Evolutionary conservation across 2,113 vertebrate species (phyloP).

Genomic region (Vulpes lagopus): DNA sequence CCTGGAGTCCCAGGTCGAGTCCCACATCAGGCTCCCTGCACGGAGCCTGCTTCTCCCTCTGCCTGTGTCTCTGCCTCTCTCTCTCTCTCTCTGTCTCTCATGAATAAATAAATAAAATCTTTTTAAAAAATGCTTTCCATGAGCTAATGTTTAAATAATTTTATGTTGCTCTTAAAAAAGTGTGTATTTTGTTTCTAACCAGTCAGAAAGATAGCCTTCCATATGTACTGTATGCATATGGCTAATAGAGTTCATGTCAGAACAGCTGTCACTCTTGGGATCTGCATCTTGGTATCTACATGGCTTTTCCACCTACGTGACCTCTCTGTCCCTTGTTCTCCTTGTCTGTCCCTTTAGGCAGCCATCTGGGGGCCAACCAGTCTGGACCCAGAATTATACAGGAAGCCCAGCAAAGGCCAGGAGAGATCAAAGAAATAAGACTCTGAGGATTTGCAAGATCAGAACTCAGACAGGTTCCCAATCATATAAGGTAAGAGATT

Average conservation of each 20-base stretch:
- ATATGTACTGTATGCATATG: accelerated
- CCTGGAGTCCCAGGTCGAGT: too few relatives aligned
- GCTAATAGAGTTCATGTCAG: not conserved
- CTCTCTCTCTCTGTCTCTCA: too few relatives aligned
- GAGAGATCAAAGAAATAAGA: not conserved
- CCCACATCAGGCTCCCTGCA: too few relatives aligned
- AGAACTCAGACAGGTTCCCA: accelerated
- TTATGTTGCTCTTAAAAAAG: not conserved
- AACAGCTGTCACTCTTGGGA: accelerated
- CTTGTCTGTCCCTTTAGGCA: not conserved
- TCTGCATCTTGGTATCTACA: accelerated
- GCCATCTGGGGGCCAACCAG: accelerated
- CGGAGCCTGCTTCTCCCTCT: too few relatives aligned
- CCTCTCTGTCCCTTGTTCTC: not conserved
- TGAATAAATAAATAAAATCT: too few relatives aligned
- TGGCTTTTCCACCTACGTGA: accelerated
- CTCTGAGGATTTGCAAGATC: accelerated
- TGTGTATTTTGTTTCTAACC: not conserved
- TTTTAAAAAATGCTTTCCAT: not conserved
- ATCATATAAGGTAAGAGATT: accelerated
- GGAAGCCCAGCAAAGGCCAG: not conserved
- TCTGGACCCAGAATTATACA: accelerated
- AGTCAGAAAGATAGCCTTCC: not conserved
- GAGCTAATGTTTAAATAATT: not conserved
- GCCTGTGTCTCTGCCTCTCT: too few relatives aligned